Evolutionary conservation across 1,140 invertebrate species (phyloP), one percentile per base, ranked within the genome.

Genomic region (Drosophila willistoni): DNA sequence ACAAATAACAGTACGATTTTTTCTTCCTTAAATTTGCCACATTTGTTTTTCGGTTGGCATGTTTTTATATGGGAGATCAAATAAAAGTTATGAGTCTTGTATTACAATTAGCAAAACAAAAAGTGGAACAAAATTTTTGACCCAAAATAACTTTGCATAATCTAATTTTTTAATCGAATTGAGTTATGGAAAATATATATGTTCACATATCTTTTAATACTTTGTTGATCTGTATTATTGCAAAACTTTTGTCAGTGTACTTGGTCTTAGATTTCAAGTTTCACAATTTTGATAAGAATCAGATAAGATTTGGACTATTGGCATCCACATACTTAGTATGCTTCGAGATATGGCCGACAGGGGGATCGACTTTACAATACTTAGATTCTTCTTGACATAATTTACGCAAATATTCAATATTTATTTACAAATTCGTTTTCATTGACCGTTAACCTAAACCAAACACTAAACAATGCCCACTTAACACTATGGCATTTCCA

Each of bases 401-500:
- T 51, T 22, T 12, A 9, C 7, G 44, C 44, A 51, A 51, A 9
- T 19, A 47, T 7, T 17, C 17, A 36, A 59, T 59, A 59, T 59
- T 36, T 59, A 59, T 59, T 59, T 17, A 59, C 17, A 59, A 59
- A 36, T 59, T 17, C n/a, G 33, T 59, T 59, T 17, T 29, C 3
- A 22, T 10, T 25, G 25, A 56, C 25, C 25, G 25, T 36, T 34
- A 57, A 34, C 13, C 29, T 59, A 57, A 14, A 19, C 44, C 14
- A 47, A 47, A 44, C 14, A 47, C 44, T 51, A 22, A 51, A 19
- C 17, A 51, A 22, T 51, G 44, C 17, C 12, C 17, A 19, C 17
- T 12, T 4, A 22, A 36, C 9, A 29, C 36, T 59, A 59, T 4
- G 56, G 56, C 17, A 75, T 22, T 3, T 74, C 72, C 39, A 41